Conservation (phyloP, 2,113 vertebrate genomes). For the Seriola dumerili region DNA sequence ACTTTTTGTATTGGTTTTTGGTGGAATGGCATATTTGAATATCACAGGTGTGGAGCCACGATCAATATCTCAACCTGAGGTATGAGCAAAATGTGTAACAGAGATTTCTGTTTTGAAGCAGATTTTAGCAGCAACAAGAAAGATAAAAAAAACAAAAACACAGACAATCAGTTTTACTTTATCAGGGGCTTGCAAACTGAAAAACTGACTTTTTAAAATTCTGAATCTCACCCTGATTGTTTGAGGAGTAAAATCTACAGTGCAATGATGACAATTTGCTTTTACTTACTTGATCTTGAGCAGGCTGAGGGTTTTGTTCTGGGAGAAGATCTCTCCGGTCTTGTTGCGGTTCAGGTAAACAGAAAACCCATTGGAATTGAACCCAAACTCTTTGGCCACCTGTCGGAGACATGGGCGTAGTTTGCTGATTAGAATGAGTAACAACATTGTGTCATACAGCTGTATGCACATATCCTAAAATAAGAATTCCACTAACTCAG, state of each 20-base stretch:
- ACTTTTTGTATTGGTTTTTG: too few relatives aligned
- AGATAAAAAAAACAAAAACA: too few relatives aligned
- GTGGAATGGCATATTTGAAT: too few relatives aligned
- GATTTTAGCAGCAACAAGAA: too few relatives aligned
- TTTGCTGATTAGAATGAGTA: not conserved
- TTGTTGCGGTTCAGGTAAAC: conserved; percentile 96
- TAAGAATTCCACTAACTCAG: not conserved
- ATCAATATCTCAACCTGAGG: too few relatives aligned
- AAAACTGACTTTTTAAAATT: too few relatives aligned
- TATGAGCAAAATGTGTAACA: too few relatives aligned
- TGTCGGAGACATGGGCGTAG: conserved; percentile 58
- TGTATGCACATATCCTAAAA: not conserved
- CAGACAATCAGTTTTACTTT: too few relatives aligned
- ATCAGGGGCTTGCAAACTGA: too few relatives aligned
- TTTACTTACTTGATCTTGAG: conserved; percentile 96
- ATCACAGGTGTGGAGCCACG: too few relatives aligned
- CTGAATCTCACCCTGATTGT: not conserved
- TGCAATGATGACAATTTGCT: not conserved
- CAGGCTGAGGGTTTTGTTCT: conserved; percentile 93
- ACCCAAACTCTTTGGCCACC: conserved; percentile 98
- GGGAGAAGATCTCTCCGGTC: conserved; percentile 93
- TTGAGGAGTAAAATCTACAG: not conserved
- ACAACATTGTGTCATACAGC: not conserved
- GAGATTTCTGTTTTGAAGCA: too few relatives aligned
- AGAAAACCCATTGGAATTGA: conserved; percentile 95